Percentiles rank a stretch among this genome's conserved stretches.
These are phyloP conservation scores for Orchesella flavescens DNA, from an alignment of 2,888 invertebrate species.

Conservation along the genomic window DNA sequence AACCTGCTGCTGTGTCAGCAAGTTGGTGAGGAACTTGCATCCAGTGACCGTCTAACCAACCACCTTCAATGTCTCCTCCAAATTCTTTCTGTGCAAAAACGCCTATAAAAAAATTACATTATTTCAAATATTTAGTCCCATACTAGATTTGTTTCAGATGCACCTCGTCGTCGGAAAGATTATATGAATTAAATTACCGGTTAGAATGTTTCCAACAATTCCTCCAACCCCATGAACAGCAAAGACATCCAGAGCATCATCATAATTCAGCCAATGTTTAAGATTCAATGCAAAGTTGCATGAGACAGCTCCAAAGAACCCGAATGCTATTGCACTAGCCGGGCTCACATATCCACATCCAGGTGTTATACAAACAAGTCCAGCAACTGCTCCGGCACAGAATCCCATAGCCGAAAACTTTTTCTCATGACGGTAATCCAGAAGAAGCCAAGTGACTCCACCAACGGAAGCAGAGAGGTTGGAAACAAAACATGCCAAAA, in stretches of 20 bases:
- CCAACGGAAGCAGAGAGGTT: constrained; percentile 68
- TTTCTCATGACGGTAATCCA: constrained; percentile 66
- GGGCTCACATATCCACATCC: constrained; percentile 68
- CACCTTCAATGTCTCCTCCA: constrained; percentile 65
- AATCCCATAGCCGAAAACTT: constrained; percentile 69
- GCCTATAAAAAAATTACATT: constrained; percentile 10
- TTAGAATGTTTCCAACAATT: constrained; percentile 69
- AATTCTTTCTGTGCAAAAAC: constrained; percentile 69
- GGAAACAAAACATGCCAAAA: constrained; percentile 64
- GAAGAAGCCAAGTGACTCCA: constrained; percentile 67
- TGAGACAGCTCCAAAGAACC: constrained; percentile 62
- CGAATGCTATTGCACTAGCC: constrained; percentile 60
- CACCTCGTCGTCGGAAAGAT: no score
- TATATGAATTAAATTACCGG: no score
- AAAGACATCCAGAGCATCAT: constrained; percentile 71
- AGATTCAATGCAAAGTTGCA: constrained; percentile 68
- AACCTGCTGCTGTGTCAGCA: constrained; percentile 66
- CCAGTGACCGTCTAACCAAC: constrained; percentile 70
- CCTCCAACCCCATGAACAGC: constrained; percentile 70
- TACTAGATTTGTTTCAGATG: no score
- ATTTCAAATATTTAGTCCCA: neutral
- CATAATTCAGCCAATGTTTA: constrained; percentile 62
- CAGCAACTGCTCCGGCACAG: constrained; percentile 69
- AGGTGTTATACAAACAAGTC: constrained; percentile 67
- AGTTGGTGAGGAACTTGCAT: constrained; percentile 68